Evolutionary conservation across 37 sponge, comb jelly and placozoan species (phyloP).

Genomic region (Spongilla lacustris): DNA sequence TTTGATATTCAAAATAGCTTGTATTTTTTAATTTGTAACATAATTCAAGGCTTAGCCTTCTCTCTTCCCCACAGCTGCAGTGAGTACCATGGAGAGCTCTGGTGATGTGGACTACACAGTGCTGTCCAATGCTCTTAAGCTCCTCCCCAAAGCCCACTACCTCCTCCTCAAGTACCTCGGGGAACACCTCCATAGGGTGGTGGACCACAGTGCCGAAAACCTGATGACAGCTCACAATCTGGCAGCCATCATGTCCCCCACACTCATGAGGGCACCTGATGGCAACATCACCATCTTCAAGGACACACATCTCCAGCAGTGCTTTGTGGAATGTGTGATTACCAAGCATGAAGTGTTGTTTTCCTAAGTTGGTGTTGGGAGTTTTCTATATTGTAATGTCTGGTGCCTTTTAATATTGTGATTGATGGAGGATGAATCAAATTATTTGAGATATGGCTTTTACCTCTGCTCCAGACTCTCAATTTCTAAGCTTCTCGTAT

Average conservation of each 20-base stretch:
- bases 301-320: slow-evolving; percentile 41
- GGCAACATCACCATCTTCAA: slow-evolving; percentile 13
- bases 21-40: too few species aligned
- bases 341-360: slow-evolving; percentile 29
- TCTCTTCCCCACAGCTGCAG: neutral
- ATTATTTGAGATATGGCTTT: too few species aligned
- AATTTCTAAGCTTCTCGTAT: too few species aligned
- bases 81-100: slow-evolving; percentile 6
- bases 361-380: too few species aligned
- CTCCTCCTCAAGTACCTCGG: slow-evolving; percentile 45
- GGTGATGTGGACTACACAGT: slow-evolving; percentile 25
- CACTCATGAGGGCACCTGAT: slow-evolving; percentile 55
- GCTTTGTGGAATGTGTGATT: slow-evolving; percentile 49
- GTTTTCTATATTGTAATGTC: too few species aligned
- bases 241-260: slow-evolving; percentile 84
- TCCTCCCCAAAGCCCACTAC: slow-evolving; percentile 64
- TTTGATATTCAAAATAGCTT: neutral
- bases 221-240: slow-evolving; percentile 71
- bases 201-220: slow-evolving; percentile 31
- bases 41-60: too few species aligned
- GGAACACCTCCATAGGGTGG: slow-evolving; percentile 61
- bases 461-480: too few species aligned
- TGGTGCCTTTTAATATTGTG: too few species aligned
- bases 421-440: too few species aligned
- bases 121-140: slow-evolving; percentile 23